Evolutionary conservation across 2,113 vertebrate genomes (phyloP), one percentile per base, ranked within the genome.

Genomic region (Coreoperca whiteheadi): DNA sequence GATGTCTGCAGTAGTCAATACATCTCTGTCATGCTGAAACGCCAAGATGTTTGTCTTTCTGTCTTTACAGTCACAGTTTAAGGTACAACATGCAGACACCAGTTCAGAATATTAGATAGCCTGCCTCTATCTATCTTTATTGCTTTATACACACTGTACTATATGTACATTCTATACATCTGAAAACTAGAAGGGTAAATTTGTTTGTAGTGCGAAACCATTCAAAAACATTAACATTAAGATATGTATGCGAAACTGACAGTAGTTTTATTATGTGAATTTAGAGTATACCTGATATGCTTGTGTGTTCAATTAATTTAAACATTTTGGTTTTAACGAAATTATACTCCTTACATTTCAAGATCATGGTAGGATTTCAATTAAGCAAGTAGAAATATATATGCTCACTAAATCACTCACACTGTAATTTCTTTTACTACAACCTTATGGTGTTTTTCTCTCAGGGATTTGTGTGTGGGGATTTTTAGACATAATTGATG

Each of bases 41-140:
- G 57, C 41, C 41, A 69, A 78, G 15, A 43, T 16, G 23, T 69
- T 57, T 41, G 37, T 77, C 51, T 61, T 61, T 69, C 25, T 71
- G 46, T 74, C 28, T 54, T 39, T 64, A 10, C 20, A 50, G 46
- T 67, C 16, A 65, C 41, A 72, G 18, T 37, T 56, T 9, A 21
- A 64, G 12, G 8, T 21, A 14, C 20, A 77, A 30, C 53, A 8
- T 65, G 61, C 61, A 59, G 10, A 74, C 30, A 18, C 3, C 15
- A 37, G 23, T 50, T 51, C 23, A 28, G 14, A 53, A 28, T 23
- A 53, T 21, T 4, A 20, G 37, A 61, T 9, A 57, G 37, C 50
- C 34, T 41, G 32, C 39, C 2, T 28, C 16, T 18, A 2, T 28
- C 23, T 20, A 12, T 41, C 8, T 28, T 14, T 28, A n/a, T 34